A percentile compares a stretch with the other conserved stretches of the same genome.
phyloP scores from a whole-genome alignment of 2,888 invertebrate genomes.

The Asteroscopus sphinx region DNA sequence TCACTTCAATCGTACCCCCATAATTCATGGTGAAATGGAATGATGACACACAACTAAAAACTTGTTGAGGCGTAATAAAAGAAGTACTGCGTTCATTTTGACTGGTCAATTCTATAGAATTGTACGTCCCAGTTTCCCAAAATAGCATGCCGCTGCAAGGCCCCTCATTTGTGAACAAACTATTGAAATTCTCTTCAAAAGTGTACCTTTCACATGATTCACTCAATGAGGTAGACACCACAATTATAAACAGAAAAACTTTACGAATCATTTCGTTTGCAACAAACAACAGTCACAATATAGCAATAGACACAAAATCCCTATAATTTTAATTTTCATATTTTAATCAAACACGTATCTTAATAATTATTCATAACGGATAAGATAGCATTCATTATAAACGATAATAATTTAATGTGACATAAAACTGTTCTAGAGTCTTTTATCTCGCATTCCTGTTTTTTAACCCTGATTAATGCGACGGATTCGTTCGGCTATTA shows the following conservation, averaged over 20 bases:
- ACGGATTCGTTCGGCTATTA: not conserved
- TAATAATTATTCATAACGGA: constrained; percentile 23
- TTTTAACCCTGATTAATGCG: not conserved
- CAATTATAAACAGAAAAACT: constrained; percentile 44
- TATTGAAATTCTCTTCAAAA: constrained; percentile 65
- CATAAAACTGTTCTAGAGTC: not conserved
- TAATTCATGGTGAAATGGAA: constrained; percentile 59
- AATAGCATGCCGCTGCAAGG: constrained; percentile 48
- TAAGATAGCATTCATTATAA: constrained; percentile 15
- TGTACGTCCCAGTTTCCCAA: constrained; percentile 59
- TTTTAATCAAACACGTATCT: constrained; percentile 46
- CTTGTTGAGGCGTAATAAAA: constrained; percentile 58
- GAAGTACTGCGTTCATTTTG: constrained; percentile 56
- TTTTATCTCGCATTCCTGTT: not conserved
- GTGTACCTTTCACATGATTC: constrained; percentile 65
- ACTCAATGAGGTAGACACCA: constrained; percentile 52
- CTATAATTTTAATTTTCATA: constrained; percentile 44
- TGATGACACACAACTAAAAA: constrained; percentile 56
- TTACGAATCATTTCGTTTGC: constrained; percentile 49
- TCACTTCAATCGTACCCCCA: constrained; percentile 67
- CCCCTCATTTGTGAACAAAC: constrained; percentile 59
- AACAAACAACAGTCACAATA: constrained; percentile 36
- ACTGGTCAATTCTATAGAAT: constrained; percentile 21
- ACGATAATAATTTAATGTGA: constrained; percentile 2
- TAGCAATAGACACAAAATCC: constrained; percentile 51